Base-by-base conservation (phyloP, 2,888 invertebrate genomes). In the Drosophila nigricruria region DNA sequence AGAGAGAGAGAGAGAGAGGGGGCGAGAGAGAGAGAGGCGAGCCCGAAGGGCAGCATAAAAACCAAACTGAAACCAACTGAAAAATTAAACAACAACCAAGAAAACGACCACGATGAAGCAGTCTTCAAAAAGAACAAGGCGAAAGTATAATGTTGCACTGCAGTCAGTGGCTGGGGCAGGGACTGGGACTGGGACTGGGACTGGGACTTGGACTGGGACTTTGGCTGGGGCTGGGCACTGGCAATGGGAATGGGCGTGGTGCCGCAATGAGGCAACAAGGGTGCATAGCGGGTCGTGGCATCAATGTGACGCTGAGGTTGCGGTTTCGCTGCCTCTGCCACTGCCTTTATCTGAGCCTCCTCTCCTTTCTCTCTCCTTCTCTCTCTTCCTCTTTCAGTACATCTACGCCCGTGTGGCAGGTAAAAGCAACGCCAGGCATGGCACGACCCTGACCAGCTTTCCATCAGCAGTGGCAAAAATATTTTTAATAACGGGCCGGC, bases 401-500 rank as follows among this genome's bases (percentile, higher is more conserved):
- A 14, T 18, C 18, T 12, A n/a, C n/a, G n/a, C n/a, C n/a, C n/a
- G 40, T 32, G 43, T 27, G 57, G 16, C 73, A 73, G 73, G 73
- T 74, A 73, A 43, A 67, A 52, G 77, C 56, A 30, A 32, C 30
- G 32, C 30, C 56, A 23, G 53, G 57, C 23, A 43, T 53, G 32
- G 25, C 20, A 32, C 65, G 79, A 74, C 76, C 76, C 79, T 77
- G 76, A 56, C 79, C 76, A 76, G 69, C 75, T 79, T 74, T 69
- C 69, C 65, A 59, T 69, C 79, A 70, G 77, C 42, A 53, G 78
- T 67, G 47, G 54, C 54, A 77, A 58, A 78, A 81, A 87, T 84
- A 72, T 87, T 87, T 82, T 87, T 82, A 84, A 82, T 82, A 82
- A 84, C 82, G 67, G 75, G 54, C 65, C 65, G 77, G 54, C 70